Evolutionary conservation across 2,888 invertebrate genomes (phyloP), one percentile per base, ranked within the genome.

Genomic region (Xestia c-nigrum): DNA sequence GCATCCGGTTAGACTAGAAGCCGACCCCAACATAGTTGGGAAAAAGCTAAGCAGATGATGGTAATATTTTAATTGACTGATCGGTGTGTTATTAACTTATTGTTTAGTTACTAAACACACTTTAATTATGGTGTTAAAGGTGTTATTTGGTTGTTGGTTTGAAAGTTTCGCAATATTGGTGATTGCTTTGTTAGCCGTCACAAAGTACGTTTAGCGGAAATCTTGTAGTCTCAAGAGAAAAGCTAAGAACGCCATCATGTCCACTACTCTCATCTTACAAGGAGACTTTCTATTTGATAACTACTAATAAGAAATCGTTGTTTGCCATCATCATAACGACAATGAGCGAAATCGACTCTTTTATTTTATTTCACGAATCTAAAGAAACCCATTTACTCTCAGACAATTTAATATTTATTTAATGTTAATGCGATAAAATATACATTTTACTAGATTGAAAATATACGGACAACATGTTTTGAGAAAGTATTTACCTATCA

Each of bases 271-370:
- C 74, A 47, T 74, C 31, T 40, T 10, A 63, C 55, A 24, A 24
- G 38, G 16, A 57, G 6, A 86, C 88, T 87, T 87, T 87, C 87
- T 83, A 79, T 77, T 76, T 76, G 79, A 77, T 81, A 78, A 76
- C 66, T 64, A 40, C 63, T 80, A 88, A 86, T 88, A 78, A 76
- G 61, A 73, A 73, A 76, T 78, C 21, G 47, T 65, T 80, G 86
- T 76, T 75, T 40, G 68, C 75, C 67, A 86, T 83, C 66, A 78
- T 55, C 47, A 66, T 66, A 63, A 57, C 61, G 43, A 76, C 55
- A 77, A 76, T 85, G 69, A 76, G 85, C 57, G 77, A 80, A 80
- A 88, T 71, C 79, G 70, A 78, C 46, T 81, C 65, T 79, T 80
- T 73, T 71, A 88, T 80, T 80, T 74, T 21, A 46, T 47, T 76